These are phyloP conservation scores for Cathartes aura DNA, from an alignment of 2,113 vertebrate genomes.

Conservation along the genomic window DNA sequence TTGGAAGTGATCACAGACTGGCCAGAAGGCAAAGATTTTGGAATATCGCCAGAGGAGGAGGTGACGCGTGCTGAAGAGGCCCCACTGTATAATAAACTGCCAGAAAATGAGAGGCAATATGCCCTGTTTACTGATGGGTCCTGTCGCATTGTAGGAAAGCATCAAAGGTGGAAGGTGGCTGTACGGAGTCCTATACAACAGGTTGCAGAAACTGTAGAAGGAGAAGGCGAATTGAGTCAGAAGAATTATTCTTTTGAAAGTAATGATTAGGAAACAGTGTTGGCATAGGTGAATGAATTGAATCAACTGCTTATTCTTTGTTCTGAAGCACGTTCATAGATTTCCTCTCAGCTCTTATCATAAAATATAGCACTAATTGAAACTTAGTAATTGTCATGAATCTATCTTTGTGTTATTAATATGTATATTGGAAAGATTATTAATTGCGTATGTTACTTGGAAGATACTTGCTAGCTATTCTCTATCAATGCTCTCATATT, in stretches of 20 bases:
- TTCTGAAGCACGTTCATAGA: background rate
- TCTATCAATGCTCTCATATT: background rate
- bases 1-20: no score
- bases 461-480: background rate
- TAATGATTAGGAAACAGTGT: background rate
- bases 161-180: no score
- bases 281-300: background rate
- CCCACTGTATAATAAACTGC: no score
- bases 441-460: background rate
- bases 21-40: no score
- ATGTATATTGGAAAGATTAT: background rate
- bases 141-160: no score
- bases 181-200: no score
- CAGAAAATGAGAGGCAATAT: no score
- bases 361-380: background rate
- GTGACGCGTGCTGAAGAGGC: no score
- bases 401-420: background rate
- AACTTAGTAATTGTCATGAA: background rate
- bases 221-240: background rate
- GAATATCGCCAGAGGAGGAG: no score
- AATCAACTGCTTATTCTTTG: background rate
- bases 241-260: background rate
- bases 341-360: background rate
- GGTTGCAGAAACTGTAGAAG: no score
- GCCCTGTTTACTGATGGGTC: no score